Evolutionary conservation across 1,140 invertebrate genomes (phyloP).

Genomic region (Harpegnathos saltator): DNA sequence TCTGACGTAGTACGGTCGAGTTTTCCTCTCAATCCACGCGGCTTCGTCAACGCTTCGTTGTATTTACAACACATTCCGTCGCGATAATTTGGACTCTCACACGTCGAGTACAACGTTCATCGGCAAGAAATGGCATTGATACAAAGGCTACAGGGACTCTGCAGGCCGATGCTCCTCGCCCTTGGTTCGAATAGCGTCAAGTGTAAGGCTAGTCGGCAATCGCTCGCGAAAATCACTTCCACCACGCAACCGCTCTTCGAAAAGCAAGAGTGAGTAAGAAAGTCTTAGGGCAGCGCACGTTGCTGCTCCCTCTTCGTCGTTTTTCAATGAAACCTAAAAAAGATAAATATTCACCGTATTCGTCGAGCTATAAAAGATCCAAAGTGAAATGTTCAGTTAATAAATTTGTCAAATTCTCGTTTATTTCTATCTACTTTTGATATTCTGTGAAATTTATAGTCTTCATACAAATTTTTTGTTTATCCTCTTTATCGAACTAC

Average conservation of each 20-base stretch:
- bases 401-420: conserved; percentile 16
- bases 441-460: too few species aligned
- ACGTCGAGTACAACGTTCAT: too few species aligned
- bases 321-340: neutral
- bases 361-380: neutral
- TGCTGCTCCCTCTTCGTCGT: neutral
- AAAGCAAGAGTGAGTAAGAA: conserved; percentile 76
- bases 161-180: conserved; percentile 44
- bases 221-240: conserved; percentile 60
- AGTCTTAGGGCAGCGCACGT: neutral
- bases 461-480: too few species aligned
- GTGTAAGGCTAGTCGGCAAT: conserved; percentile 31
- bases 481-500: neutral
- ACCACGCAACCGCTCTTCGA: conserved; percentile 72
- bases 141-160: conserved; percentile 69
- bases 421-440: too few species aligned
- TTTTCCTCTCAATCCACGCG: too few species aligned
- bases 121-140: conserved; percentile 72
- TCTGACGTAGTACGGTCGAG: too few species aligned
- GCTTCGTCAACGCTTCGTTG: too few species aligned
- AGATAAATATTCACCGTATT: neutral
- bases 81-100: too few species aligned
- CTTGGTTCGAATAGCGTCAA: conserved; percentile 49
- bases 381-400: conserved; percentile 19
- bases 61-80: too few species aligned